phyloP scores from a whole-genome alignment of 2,797 vertebrate genomes.

The Acanthornis magna region DNA sequence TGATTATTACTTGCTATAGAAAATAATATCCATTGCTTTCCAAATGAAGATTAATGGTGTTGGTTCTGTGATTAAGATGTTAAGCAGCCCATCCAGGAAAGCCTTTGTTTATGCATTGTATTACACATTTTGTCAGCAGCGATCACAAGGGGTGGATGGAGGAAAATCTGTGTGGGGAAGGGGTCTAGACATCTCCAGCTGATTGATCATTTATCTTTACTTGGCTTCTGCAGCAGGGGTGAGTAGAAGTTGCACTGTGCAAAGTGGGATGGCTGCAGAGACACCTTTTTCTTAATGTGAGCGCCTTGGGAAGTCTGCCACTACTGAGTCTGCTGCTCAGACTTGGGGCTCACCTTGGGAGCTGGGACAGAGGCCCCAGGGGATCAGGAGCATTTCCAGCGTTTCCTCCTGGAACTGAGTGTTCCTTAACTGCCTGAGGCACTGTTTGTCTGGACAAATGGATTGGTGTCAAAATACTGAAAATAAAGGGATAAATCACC shows the following conservation, averaged over 20 bases:
- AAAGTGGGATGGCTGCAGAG: neutral
- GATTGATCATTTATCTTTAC: neutral
- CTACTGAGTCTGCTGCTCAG: neutral
- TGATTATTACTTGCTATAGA: constrained; percentile 13
- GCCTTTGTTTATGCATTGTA: neutral
- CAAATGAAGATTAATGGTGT: constrained; percentile 36
- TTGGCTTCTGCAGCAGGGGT: neutral
- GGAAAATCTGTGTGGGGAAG: neutral
- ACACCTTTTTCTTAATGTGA: neutral
- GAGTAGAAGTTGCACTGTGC: neutral
- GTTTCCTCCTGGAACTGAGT: neutral
- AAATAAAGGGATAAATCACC: neutral
- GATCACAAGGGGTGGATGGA: neutral
- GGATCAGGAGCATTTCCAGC: neutral
- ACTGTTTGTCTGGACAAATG: neutral
- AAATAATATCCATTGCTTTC: constrained; percentile 24
- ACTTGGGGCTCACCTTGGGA: neutral
- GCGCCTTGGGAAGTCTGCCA: neutral
- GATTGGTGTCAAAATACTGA: neutral
- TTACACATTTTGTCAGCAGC: neutral
- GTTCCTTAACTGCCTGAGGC: neutral
- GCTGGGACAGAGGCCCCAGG: neutral
- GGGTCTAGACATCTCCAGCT: neutral
- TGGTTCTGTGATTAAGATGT: constrained; percentile 22
- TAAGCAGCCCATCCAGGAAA: constrained; percentile 10